Evolutionary conservation across 2,888 invertebrate species (phyloP).

Genomic region (Copidosoma aretas): DNA sequence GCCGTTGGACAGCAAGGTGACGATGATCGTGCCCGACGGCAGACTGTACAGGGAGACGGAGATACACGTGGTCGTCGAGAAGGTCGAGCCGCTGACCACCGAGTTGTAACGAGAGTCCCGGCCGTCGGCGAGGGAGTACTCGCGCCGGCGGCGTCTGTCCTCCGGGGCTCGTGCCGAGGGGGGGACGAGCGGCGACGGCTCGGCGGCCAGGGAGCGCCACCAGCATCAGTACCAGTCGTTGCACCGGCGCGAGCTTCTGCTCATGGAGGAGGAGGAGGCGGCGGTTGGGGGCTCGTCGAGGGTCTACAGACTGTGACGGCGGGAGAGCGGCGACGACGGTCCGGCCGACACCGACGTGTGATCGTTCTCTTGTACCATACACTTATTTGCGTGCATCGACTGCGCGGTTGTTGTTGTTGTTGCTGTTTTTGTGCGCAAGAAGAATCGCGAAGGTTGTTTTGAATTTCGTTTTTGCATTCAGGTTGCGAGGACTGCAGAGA

Average conservation of each 20-base stretch:
- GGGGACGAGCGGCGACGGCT: too few relatives aligned
- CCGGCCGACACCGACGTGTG: background rate
- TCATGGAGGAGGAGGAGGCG: too few relatives aligned
- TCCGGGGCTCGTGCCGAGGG: too few relatives aligned
- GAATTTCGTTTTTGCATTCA: too few relatives aligned
- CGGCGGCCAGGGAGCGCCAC: conserved; percentile 47
- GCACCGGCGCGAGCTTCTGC: conserved; percentile 34
- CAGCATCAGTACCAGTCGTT: conserved; percentile 14
- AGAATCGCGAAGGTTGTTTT: too few relatives aligned
- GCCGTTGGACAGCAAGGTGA: conserved; percentile 58
- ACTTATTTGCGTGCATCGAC: too few relatives aligned
- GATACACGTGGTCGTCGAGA: conserved; percentile 84
- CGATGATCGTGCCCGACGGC: conserved; percentile 79
- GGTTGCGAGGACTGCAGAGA: too few relatives aligned
- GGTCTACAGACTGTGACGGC: conserved; percentile 47
- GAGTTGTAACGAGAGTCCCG: conserved; percentile 68
- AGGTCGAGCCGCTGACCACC: conserved; percentile 81
- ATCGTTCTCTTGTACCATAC: too few relatives aligned
- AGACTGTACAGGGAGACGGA: conserved; percentile 85
- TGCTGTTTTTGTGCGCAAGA: too few relatives aligned
- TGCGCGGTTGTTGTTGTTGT: too few relatives aligned
- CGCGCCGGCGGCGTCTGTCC: conserved; percentile 27
- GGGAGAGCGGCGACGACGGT: background rate
- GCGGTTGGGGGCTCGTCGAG: too few relatives aligned
- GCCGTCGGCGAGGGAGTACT: conserved; percentile 20